Conservation (phyloP, 1,140 invertebrate genomes). For the Calephelis virginiensis region DNA sequence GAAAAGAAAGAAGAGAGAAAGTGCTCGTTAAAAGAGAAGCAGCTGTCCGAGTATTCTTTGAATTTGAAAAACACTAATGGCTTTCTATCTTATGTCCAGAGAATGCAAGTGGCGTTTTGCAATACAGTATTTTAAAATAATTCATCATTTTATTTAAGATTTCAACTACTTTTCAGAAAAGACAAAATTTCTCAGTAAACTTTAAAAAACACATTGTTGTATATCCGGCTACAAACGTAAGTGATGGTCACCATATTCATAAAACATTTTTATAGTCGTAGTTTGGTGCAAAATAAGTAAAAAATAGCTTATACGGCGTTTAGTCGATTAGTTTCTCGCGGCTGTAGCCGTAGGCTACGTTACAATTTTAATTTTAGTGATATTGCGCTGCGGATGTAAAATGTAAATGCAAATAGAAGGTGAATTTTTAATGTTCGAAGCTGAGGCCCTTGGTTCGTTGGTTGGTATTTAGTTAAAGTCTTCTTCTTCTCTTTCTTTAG, state of each 20-base stretch:
- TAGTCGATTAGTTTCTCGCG: constrained; percentile 24
- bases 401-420: constrained; percentile 4
- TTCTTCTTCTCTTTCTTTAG: too few relatives aligned
- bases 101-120: too few relatives aligned
- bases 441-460: background rate
- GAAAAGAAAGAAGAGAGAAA: too few relatives aligned
- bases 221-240: background rate
- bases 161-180: too few relatives aligned
- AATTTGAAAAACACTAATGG: too few relatives aligned
- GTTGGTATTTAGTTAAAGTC: background rate
- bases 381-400: constrained; percentile 19
- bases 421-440: background rate
- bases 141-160: too few relatives aligned
- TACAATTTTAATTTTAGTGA: constrained; percentile 25
- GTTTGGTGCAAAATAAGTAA: constrained; percentile 25
- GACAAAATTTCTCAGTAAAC: too few relatives aligned
- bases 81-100: too few relatives aligned
- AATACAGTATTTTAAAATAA: too few relatives aligned
- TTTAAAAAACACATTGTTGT: too few relatives aligned
- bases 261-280: constrained; percentile 21
- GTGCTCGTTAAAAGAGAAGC: too few relatives aligned
- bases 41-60: too few relatives aligned
- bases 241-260: constrained; percentile 3
- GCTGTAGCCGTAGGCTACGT: constrained; percentile 18
- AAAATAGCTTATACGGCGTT: constrained; percentile 14